A percentile compares a stretch with the other conserved stretches of the same genome.
phyloP scores from a whole-genome alignment of 2,113 vertebrate species.

The Antidorcas marsupialis region DNA sequence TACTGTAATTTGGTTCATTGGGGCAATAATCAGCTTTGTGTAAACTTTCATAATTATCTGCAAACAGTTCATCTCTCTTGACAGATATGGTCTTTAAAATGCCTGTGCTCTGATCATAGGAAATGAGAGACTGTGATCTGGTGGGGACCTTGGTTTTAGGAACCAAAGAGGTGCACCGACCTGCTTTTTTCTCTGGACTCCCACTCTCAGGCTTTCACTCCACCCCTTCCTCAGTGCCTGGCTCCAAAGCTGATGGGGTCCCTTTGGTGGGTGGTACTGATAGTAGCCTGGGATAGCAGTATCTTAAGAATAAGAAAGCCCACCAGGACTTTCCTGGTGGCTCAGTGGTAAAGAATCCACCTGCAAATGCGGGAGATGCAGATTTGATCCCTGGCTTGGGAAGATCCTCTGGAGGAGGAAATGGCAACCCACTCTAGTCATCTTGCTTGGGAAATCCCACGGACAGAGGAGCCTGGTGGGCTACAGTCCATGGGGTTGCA shows the following conservation, averaged over 20 bases:
- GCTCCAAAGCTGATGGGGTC: neutral
- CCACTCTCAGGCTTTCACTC: neutral
- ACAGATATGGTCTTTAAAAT: neutral
- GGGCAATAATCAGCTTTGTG: constrained; percentile 1
- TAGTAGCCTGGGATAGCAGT: neutral
- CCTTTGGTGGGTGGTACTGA: neutral
- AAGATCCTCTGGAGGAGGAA: neutral
- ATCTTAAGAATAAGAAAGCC: neutral
- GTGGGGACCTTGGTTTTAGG: neutral
- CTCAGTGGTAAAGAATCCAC: neutral
- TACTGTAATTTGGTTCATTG: constrained; percentile 31
- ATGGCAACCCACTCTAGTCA: neutral
- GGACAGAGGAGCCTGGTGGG: neutral
- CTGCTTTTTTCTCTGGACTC: neutral
- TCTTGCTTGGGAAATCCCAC: neutral
- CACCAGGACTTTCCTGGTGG: neutral
- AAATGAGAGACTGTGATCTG: neutral
- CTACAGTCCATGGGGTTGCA: neutral
- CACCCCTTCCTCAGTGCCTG: neutral
- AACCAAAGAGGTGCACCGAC: neutral
- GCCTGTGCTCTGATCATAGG: neutral
- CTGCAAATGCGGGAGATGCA: neutral
- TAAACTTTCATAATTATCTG: constrained; percentile 27
- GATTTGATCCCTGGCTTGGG: neutral
- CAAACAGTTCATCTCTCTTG: neutral